A percentile compares a stretch with the other conserved stretches of the same genome.
Evolutionary conservation across 1,140 invertebrate genomes (phyloP).

Genomic region (Eupeodes corollae): DNA sequence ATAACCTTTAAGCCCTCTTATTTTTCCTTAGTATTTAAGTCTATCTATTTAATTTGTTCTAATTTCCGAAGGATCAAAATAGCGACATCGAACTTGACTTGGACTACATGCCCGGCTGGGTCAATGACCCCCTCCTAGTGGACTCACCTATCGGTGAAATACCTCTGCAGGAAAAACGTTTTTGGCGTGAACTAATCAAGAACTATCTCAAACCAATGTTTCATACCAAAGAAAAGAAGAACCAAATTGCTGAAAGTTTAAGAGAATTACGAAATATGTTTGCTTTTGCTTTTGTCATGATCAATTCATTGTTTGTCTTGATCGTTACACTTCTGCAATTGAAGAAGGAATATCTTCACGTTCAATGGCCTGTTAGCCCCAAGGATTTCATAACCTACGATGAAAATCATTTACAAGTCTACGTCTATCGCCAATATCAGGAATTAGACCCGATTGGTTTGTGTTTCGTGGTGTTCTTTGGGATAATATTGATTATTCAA

Average conservation of each 20-base stretch:
- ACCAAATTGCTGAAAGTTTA: constrained; percentile 46
- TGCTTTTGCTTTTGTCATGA: constrained; percentile 70
- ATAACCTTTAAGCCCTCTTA: too few relatives aligned
- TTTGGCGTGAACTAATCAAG: constrained; percentile 62
- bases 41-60: background rate
- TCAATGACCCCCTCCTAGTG: constrained; percentile 53
- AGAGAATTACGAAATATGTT: constrained; percentile 57
- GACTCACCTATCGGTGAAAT: constrained; percentile 51
- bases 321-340: constrained; percentile 69
- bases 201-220: constrained; percentile 62
- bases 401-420: constrained; percentile 35
- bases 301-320: constrained; percentile 73
- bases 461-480: constrained; percentile 64
- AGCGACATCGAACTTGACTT: too few relatives aligned
- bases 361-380: constrained; percentile 59
- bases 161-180: constrained; percentile 48
- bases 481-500: constrained; percentile 58
- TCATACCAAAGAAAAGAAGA: constrained; percentile 46
- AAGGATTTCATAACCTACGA: constrained; percentile 54
- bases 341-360: constrained; percentile 56
- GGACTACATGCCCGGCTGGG: constrained; percentile 50
- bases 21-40: too few relatives aligned
- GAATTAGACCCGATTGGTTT: constrained; percentile 67
- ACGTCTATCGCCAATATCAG: constrained; percentile 44
- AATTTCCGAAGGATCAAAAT: background rate